These are phyloP conservation scores for Phenganax marumi DNA, from an alignment of 92 coral and sea anemone species.

Conservation along the genomic window DNA sequence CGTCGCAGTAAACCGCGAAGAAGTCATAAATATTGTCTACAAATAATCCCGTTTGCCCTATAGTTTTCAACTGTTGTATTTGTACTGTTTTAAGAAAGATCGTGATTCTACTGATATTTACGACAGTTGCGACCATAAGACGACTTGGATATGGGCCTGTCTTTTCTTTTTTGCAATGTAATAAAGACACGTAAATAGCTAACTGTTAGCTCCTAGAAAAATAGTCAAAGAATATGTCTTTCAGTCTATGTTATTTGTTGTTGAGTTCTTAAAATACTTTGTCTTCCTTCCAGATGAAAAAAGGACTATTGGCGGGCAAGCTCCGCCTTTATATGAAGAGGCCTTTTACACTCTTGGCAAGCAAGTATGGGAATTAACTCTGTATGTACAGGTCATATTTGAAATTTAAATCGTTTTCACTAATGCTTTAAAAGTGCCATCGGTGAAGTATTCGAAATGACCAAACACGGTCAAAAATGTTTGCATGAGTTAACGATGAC, in stretches of 20 bases:
- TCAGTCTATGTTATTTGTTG: not conserved
- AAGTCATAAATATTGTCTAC: too few relatives aligned
- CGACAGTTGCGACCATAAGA: too few relatives aligned
- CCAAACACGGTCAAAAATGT: not conserved
- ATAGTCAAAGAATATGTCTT: not conserved
- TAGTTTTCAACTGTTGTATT: too few relatives aligned
- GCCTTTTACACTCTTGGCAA: not conserved
- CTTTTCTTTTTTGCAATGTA: too few relatives aligned
- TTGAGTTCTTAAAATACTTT: not conserved
- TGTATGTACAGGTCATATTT: not conserved
- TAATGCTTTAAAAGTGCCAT: not conserved
- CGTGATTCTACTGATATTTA: too few relatives aligned
- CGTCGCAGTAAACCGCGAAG: too few relatives aligned
- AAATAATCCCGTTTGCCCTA: too few relatives aligned
- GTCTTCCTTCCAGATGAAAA: not conserved
- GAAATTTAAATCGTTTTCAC: not conserved
- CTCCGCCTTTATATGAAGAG: not conserved
- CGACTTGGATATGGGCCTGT: too few relatives aligned
- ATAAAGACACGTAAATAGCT: not conserved
- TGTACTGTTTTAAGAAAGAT: too few relatives aligned
- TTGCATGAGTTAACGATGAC: too few relatives aligned
- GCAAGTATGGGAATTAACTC: not conserved
- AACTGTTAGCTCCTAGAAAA: not conserved
- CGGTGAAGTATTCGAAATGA: not conserved
- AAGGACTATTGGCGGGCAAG: not conserved